Evolutionary conservation across 2,888 invertebrate species (phyloP), one percentile per base, ranked within the genome.

Genomic region (Drosophila paranaensis): DNA sequence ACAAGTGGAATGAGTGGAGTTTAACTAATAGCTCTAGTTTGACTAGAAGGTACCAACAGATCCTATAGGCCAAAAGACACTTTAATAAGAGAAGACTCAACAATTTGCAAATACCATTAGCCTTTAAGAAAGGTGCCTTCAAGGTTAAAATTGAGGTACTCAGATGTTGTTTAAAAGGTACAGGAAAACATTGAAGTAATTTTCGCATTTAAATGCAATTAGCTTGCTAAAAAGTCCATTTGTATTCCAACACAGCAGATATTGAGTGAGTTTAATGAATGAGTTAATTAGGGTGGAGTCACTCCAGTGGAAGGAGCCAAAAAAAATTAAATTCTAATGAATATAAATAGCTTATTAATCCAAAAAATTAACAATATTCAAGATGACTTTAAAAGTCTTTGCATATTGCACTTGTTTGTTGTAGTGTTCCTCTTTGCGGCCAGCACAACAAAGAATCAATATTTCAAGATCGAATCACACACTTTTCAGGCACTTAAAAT

Each of bases 391-490:
- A 14, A 37, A 53, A 9, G 37, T 14, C 14, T 37, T 46, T n/a
- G 27, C 25, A 27, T n/a, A 3, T n/a, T n/a, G 11, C n/a, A 13
- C 0, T 30, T 39, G 39, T 16, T 13, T 39, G n/a, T 25, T 27
- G 14, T 14, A n/a, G 10, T 20, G 51, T 16, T 16, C 10, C 20
- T 48, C 39, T 50, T 51, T 50, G 50, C 30, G 54, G 16, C 6
- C 20, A 60, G 27, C 27, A 60, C 39, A 69, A 43, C 14, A 51
- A 42, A 72, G 45, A 82, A 83, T 78, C 87, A 73, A 87, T 87
- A 80, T 56, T 62, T 67, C 20, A 51, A 65, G 60, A 63, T 70
- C 33, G 58, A 70, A 66, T 68, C 63, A 65, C 60, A 65, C 51
- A 73, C 62, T 73, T 69, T 75, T 33, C 54, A 63, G 61, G 45